phyloP scores from a whole-genome alignment of 1,140 invertebrate genomes.

The Meteorus sp. region DNA sequence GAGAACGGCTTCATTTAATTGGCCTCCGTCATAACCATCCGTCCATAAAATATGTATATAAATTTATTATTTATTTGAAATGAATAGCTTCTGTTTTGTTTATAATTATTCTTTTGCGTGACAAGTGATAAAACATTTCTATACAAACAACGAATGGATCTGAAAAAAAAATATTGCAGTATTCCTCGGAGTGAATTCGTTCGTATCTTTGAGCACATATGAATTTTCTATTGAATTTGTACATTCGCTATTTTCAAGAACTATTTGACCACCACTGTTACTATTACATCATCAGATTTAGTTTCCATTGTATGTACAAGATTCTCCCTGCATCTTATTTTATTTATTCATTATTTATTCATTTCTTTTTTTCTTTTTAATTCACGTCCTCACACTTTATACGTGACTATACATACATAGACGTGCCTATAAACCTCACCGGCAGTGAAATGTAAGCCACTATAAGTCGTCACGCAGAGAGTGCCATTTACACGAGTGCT shows the following conservation, averaged over 20 bases:
- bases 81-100: background rate
- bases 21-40: background rate
- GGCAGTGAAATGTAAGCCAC: conserved; percentile 17
- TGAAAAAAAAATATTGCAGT: too few species aligned
- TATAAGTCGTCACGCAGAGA: conserved; percentile 16
- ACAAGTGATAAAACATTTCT: too few species aligned
- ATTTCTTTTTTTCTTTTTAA: background rate
- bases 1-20: conserved; percentile 28
- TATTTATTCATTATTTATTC: background rate
- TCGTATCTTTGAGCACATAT: too few species aligned
- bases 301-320: too few species aligned
- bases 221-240: too few species aligned
- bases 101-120: too few species aligned
- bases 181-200: too few species aligned
- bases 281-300: too few species aligned
- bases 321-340: background rate
- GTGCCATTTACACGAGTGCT: conserved; percentile 12
- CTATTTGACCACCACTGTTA: too few species aligned
- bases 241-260: too few species aligned
- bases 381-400: background rate
- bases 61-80: background rate
- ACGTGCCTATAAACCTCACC: conserved; percentile 26
- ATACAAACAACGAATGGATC: too few species aligned
- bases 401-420: too few species aligned
- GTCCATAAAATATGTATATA: background rate